phyloP scores from a whole-genome alignment of 2,113 vertebrate genomes.

The Alosa alosa region DNA sequence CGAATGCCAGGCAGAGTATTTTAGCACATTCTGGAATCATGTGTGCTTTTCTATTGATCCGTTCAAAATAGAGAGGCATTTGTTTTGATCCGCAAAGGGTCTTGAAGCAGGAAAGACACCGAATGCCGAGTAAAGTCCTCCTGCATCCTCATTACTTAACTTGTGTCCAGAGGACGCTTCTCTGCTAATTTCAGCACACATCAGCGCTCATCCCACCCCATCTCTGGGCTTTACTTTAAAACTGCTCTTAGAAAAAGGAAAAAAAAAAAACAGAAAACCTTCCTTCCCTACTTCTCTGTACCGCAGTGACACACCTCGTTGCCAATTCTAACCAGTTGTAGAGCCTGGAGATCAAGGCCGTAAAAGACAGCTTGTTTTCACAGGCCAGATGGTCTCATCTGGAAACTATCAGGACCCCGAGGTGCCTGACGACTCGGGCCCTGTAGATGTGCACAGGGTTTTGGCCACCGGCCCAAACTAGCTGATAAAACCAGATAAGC shows the following conservation, averaged over 20 bases:
- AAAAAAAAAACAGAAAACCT: neutral
- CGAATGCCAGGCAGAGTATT: neutral
- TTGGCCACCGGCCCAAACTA: slow-evolving; percentile 49
- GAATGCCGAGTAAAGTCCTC: neutral
- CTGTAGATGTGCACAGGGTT: slow-evolving; percentile 35
- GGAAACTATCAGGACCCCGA: slow-evolving; percentile 49
- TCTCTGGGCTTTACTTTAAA: neutral
- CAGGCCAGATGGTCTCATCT: slow-evolving; percentile 53
- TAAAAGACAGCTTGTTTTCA: slow-evolving; percentile 43
- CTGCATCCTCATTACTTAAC: neutral
- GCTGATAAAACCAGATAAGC: slow-evolving; percentile 56
- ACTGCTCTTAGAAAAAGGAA: neutral
- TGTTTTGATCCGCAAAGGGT: neutral
- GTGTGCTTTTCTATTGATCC: neutral
- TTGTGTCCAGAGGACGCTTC: neutral
- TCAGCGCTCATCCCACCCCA: too few species aligned
- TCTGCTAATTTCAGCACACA: neutral
- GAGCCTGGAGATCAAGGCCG: slow-evolving; percentile 37
- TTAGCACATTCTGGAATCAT: neutral
- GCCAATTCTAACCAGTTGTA: slow-evolving; percentile 26
- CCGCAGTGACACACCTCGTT: neutral
- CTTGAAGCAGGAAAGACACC: neutral
- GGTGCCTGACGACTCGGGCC: slow-evolving; percentile 34
- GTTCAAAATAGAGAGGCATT: neutral
- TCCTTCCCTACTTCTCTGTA: neutral